These are phyloP conservation scores for Cheilosia vernalis DNA, from an alignment of 2,888 invertebrate species.

Conservation along the genomic window DNA sequence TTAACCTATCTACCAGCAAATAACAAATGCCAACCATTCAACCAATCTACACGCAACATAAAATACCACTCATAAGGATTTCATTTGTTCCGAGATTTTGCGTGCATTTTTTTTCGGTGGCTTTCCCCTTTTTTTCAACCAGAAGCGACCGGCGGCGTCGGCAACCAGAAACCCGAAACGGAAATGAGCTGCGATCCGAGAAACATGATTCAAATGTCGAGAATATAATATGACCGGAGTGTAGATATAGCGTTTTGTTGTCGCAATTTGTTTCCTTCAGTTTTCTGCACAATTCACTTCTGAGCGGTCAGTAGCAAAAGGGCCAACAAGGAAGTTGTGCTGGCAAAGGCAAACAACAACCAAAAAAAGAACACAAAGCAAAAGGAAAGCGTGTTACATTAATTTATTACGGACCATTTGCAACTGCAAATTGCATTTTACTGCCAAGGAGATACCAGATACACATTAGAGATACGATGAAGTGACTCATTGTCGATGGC, in stretches of 20 bases:
- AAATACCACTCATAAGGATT: slow-evolving; percentile 22
- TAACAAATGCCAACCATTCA: slow-evolving; percentile 22
- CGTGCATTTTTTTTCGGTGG: slow-evolving; percentile 16
- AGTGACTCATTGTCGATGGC: slow-evolving; percentile 57
- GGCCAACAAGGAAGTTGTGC: slow-evolving; percentile 62
- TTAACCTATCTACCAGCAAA: slow-evolving; percentile 16
- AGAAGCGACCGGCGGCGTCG: neutral
- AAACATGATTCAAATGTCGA: slow-evolving; percentile 63
- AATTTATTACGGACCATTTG: slow-evolving; percentile 71
- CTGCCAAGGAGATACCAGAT: slow-evolving; percentile 45
- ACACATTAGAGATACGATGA: slow-evolving; percentile 32
- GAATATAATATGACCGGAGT: slow-evolving; percentile 21
- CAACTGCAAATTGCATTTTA: slow-evolving; percentile 71
- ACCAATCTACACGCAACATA: slow-evolving; percentile 18
- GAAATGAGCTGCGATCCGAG: slow-evolving; percentile 69
- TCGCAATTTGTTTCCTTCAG: slow-evolving; percentile 62
- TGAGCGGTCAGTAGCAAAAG: slow-evolving; percentile 37
- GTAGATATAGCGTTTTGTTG: slow-evolving; percentile 55
- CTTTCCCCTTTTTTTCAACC: slow-evolving; percentile 21
- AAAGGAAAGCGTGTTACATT: slow-evolving; percentile 69
- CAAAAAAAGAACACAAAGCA: neutral
- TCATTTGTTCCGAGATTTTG: slow-evolving; percentile 40
- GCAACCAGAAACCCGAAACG: slow-evolving; percentile 56
- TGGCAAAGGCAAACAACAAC: slow-evolving; percentile 8
- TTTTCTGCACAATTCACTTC: slow-evolving; percentile 32